phyloP scores from a whole-genome alignment of 1,140 invertebrate genomes.

The Radopholus similis region DNA sequence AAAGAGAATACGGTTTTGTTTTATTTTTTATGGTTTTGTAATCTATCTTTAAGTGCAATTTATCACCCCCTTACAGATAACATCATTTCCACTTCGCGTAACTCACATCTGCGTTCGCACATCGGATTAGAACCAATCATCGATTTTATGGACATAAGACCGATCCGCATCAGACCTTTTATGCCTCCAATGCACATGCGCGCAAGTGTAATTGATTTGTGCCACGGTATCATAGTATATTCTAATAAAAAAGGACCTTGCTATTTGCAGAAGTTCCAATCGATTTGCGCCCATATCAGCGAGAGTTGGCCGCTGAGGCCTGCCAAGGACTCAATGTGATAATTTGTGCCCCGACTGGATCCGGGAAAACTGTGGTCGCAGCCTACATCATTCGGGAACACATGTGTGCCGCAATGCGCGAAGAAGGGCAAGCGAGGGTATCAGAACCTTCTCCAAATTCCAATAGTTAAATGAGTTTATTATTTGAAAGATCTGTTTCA shows the following conservation, averaged over 20 bases:
- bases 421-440: background rate
- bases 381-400: conserved; percentile 39
- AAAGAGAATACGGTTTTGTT: background rate
- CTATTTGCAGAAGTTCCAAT: conserved; percentile 10
- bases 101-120: too few relatives aligned
- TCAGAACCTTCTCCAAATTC: background rate
- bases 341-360: conserved; percentile 41
- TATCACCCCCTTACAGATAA: background rate
- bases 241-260: background rate
- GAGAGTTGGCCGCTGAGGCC: conserved; percentile 28
- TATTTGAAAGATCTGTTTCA: conserved; percentile 17
- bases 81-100: background rate
- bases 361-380: conserved; percentile 42
- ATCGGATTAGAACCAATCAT: too few relatives aligned
- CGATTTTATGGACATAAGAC: conserved; percentile 1
- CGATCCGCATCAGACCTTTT: background rate
- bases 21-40: background rate
- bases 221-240: background rate
- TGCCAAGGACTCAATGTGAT: conserved; percentile 35
- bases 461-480: too few relatives aligned
- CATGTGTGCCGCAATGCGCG: background rate
- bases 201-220: background rate
- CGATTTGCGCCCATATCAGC: conserved; percentile 31
- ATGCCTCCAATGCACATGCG: conserved; percentile 10
- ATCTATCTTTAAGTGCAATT: background rate